phyloP scores from a whole-genome alignment of 2,888 invertebrate species.

The Trichogramma evanescens region DNA sequence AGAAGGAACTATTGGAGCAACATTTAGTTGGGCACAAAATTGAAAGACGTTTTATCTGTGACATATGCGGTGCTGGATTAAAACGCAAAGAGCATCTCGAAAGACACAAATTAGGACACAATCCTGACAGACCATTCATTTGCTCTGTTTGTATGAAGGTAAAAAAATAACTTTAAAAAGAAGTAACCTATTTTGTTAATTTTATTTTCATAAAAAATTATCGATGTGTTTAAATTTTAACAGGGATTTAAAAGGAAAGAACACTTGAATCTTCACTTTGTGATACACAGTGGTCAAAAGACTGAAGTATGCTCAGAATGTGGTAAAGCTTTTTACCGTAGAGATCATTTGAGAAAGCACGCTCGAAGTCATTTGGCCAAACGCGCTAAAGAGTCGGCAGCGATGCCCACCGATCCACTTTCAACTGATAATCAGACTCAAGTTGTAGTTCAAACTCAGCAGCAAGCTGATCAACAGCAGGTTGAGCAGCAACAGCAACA shows the following conservation, averaged over 20 bases:
- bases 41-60: constrained; percentile 78
- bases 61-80: constrained; percentile 80
- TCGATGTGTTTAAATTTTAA: too few relatives aligned
- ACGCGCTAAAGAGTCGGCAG: constrained; percentile 46
- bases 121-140: constrained; percentile 80
- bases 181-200: too few relatives aligned
- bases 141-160: constrained; percentile 80
- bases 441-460: constrained; percentile 17
- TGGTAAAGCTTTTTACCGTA: constrained; percentile 83
- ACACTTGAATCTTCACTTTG: constrained; percentile 79
- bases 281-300: constrained; percentile 85
- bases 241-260: constrained; percentile 76
- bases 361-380: constrained; percentile 75
- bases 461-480: constrained; percentile 31
- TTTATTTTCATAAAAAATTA: too few relatives aligned
- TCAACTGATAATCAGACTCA: constrained; percentile 13
- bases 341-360: constrained; percentile 80
- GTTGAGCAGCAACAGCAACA: constrained; percentile 28
- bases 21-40: constrained; percentile 81
- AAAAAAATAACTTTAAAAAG: too few relatives aligned
- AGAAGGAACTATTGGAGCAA: constrained; percentile 74
- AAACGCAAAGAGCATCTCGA: constrained; percentile 83
- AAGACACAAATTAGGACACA: constrained; percentile 80
- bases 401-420: too few relatives aligned
- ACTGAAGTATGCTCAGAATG: constrained; percentile 81